A percentile compares a stretch with the other conserved stretches of the same genome.
phyloP scores from a whole-genome alignment of 1,140 invertebrate genomes.

The Papilio polytes region DNA sequence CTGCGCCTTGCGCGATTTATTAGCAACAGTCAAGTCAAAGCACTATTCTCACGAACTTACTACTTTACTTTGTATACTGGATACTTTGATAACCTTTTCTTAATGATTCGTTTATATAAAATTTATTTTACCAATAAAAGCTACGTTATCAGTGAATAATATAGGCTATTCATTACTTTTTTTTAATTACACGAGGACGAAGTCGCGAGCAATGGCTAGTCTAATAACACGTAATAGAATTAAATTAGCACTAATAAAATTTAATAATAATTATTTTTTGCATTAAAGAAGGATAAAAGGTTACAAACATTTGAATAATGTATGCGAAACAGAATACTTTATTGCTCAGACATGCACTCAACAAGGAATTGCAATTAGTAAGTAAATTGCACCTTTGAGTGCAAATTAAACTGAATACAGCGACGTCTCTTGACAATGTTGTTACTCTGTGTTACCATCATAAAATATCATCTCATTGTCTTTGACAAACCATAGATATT shows the following conservation, averaged over 20 bases:
- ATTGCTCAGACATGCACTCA: slow-evolving; percentile 13
- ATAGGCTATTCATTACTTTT: too few species aligned
- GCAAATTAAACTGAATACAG: slow-evolving; percentile 26
- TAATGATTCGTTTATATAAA: too few species aligned
- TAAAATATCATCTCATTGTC: not conserved
- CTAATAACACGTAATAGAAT: too few species aligned
- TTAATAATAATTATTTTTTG: not conserved
- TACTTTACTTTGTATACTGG: slow-evolving; percentile 1
- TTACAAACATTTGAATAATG: not conserved
- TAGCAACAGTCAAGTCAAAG: slow-evolving; percentile 4
- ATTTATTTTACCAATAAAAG: too few species aligned
- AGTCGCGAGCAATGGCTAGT: too few species aligned
- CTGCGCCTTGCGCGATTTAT: slow-evolving; percentile 9
- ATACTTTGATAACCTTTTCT: not conserved
- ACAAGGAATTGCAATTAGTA: slow-evolving; percentile 39
- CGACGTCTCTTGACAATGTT: slow-evolving; percentile 17
- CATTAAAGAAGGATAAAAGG: not conserved
- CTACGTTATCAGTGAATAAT: too few species aligned
- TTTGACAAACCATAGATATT: too few species aligned
- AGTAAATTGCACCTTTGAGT: slow-evolving; percentile 34
- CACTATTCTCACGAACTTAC: not conserved
- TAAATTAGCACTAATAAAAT: too few species aligned
- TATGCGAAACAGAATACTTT: slow-evolving; percentile 18
- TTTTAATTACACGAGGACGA: too few species aligned
- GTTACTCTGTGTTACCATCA: not conserved